These are phyloP conservation scores for Patella vulgata DNA, from an alignment of 1,140 invertebrate species.

Conservation along the genomic window DNA sequence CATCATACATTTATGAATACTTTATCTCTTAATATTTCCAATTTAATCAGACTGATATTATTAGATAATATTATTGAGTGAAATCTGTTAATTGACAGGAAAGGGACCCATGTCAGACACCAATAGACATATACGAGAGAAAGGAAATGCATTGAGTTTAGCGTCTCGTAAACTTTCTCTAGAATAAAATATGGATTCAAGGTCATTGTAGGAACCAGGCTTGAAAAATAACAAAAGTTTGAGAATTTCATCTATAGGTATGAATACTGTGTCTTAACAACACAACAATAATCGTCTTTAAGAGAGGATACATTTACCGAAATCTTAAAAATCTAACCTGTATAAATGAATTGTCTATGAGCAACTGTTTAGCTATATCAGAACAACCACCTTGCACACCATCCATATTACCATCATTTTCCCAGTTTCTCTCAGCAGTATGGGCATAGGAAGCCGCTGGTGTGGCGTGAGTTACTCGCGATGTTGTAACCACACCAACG, in stretches of 20 bases:
- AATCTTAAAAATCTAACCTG: too few species aligned
- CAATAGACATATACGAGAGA: background rate
- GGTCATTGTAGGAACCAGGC: too few species aligned
- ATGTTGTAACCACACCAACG: conserved; percentile 90
- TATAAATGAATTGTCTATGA: conserved; percentile 36
- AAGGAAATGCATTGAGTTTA: background rate
- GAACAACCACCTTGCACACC: conserved; percentile 16
- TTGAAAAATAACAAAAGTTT: too few species aligned
- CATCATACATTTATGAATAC: background rate
- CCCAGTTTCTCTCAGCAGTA: conserved; percentile 70
- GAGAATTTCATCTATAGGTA: too few species aligned
- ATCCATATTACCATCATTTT: conserved; percentile 45
- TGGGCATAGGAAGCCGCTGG: conserved; percentile 87
- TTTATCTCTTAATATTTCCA: conserved; percentile 4
- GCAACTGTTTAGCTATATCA: conserved; percentile 65
- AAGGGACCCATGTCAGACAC: background rate
- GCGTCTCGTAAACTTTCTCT: too few species aligned
- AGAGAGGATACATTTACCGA: too few species aligned
- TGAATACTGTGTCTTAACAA: too few species aligned
- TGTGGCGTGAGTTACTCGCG: conserved; percentile 90
- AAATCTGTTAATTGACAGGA: background rate
- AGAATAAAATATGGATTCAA: too few species aligned
- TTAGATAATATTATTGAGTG: background rate
- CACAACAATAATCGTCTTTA: too few species aligned
- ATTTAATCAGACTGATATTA: background rate